Base-by-base conservation (phyloP, 2,113 vertebrate genomes). In the Pantherophis guttatus region DNA sequence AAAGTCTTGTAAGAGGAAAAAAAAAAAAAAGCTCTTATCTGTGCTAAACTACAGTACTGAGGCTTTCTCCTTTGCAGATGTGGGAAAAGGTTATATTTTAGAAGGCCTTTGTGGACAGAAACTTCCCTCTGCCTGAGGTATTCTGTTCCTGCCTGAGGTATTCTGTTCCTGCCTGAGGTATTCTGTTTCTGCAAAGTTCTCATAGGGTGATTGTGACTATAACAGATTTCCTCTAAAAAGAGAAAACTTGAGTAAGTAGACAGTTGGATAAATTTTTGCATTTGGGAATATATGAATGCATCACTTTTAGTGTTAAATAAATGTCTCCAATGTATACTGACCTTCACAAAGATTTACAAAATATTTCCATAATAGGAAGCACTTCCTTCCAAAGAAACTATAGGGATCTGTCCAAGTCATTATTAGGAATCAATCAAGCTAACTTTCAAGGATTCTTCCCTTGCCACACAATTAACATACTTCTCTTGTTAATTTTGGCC, bases 311-410 rank as follows among this genome's bases (percentile, higher is more conserved):
- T 81, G 70, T 81, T 39, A 81, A 39, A 70, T 70, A n/a, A n/a
- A 39, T 19, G 33, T 39, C 15, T 39, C n/a, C 33, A 54, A 5
- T n/a, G 23, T 95, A 91, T 55, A 91, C 24, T 85, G 93, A 93
- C 90, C 33, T 89, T 93, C 39, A 29, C 94, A 29, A 54, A 91
- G 52, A 1, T 70, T 95, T 94, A 33, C 94, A 15, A 81, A 81
- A 44, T 44, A 81, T 3, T 81, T 39, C 33, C 75, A 39, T 81
- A 44, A 17, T 81, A 19, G 29, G 29, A 70, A 70, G n/a, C 13
- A 15, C 13, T 33, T 70, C 29, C 19, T 81, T 21, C 75, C 75
- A 81, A 81, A 44, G 75, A 81, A 81, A 39, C 19, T 81, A 44
- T 21, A 21, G 19, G 17, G 33, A 81, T 44, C 33, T 81, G 75